phyloP scores from a whole-genome alignment of 2,888 invertebrate species.

The Dolomedes plantarius region DNA sequence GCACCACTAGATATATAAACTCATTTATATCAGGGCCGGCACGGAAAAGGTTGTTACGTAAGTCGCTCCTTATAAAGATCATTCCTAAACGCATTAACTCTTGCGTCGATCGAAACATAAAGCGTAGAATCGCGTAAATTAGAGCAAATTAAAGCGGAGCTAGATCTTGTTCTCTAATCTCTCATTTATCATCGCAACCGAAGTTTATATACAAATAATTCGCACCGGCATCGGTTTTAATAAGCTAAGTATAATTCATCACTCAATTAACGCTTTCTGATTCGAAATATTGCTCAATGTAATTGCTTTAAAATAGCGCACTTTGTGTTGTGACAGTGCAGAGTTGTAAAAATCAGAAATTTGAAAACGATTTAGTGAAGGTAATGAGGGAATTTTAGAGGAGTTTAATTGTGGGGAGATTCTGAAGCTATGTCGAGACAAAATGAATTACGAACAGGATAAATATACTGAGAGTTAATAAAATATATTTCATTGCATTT shows the following conservation, averaged over 20 bases:
- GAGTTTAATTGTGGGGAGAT: too few species aligned
- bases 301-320: conserved; percentile 56
- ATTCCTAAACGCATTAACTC: conserved; percentile 23
- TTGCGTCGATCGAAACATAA: conserved; percentile 30
- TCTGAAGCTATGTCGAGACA: too few species aligned
- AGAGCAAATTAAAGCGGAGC: conserved; percentile 24
- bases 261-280: conserved; percentile 56
- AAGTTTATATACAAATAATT: conserved; percentile 49
- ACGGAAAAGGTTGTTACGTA: conserved; percentile 6
- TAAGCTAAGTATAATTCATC: conserved; percentile 46
- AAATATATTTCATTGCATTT: too few species aligned
- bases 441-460: too few species aligned
- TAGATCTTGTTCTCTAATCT: conserved; percentile 45
- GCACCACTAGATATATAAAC: conserved; percentile 12
- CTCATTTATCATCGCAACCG: conserved; percentile 34
- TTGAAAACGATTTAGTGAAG: neutral
- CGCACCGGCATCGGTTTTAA: conserved; percentile 34
- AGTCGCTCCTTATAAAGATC: conserved; percentile 16
- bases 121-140: conserved; percentile 34
- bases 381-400: neutral
- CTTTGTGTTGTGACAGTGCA: conserved; percentile 19
- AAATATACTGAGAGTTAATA: too few species aligned
- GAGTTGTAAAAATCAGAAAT: neutral
- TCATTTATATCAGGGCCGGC: neutral
- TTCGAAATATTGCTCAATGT: conserved; percentile 27